Evolutionary conservation across 2,888 invertebrate genomes (phyloP).

Genomic region (Endotricha flammealis): DNA sequence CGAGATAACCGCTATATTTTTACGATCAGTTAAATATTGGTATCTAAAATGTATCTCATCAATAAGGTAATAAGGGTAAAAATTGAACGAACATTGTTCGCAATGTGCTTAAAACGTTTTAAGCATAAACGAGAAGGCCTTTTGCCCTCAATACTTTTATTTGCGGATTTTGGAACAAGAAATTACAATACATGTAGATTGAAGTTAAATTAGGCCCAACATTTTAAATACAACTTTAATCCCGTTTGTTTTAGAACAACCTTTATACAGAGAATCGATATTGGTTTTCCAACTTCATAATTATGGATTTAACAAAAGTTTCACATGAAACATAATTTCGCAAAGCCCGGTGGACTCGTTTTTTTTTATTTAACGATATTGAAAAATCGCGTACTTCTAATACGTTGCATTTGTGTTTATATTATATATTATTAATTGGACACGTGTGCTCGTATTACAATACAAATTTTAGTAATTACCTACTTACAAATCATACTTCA

Average conservation of each 20-base stretch:
- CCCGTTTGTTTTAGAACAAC: neutral
- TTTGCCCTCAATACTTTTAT: constrained; percentile 12
- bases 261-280: neutral
- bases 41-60: constrained; percentile 31
- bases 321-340: no score
- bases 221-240: constrained; percentile 8
- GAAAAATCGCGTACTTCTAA: no score
- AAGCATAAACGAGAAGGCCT: constrained; percentile 13
- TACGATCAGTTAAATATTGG: constrained; percentile 25
- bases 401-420: no score
- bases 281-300: no score
- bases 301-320: no score
- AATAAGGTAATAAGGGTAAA: constrained; percentile 29
- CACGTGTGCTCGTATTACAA: no score
- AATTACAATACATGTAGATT: constrained; percentile 15
- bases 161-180: constrained; percentile 15
- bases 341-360: no score
- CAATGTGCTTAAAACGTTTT: constrained; percentile 29
- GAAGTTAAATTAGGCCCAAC: constrained; percentile 5
- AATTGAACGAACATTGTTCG: constrained; percentile 23
- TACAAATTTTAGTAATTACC: no score
- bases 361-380: no score
- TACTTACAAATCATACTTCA: no score
- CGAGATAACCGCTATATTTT: constrained; percentile 17
- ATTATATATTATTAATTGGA: no score